phyloP scores from a whole-genome alignment of 2,113 vertebrate genomes.

The Hypomesus transpacificus region DNA sequence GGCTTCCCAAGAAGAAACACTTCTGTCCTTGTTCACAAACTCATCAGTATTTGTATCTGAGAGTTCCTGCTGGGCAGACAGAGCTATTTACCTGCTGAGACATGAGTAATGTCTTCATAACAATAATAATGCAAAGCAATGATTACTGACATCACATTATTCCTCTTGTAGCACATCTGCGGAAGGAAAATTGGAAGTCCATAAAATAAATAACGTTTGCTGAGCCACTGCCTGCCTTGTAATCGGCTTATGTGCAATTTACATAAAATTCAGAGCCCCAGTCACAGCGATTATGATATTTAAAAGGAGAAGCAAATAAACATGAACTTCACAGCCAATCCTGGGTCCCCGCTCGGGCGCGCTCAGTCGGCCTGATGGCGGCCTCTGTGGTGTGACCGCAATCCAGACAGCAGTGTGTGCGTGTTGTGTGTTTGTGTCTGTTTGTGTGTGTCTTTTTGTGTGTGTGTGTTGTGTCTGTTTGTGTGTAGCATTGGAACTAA shows the following conservation, averaged over 20 bases:
- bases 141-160: constrained; percentile 69
- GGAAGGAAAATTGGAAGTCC: constrained; percentile 68
- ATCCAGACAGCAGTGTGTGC: not conserved
- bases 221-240: constrained; percentile 65
- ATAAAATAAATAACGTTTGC: constrained; percentile 75
- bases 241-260: constrained; percentile 76
- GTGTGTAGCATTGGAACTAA: not conserved
- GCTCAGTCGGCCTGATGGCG: constrained; percentile 17
- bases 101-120: constrained; percentile 67
- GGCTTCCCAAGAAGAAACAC: too few species aligned
- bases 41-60: constrained; percentile 30
- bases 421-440: not conserved
- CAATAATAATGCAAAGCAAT: constrained; percentile 59
- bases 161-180: constrained; percentile 69
- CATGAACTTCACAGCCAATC: constrained; percentile 53
- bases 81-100: constrained; percentile 58
- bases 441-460: not conserved
- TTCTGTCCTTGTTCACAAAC: not conserved
- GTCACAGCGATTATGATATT: constrained; percentile 66
- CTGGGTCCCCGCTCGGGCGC: constrained; percentile 34
- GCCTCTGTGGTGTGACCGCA: constrained; percentile 14
- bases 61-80: constrained; percentile 27
- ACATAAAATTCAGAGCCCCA: constrained; percentile 72
- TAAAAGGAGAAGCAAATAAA: constrained; percentile 66
- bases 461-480: not conserved